Percentiles rank a stretch among this genome's conserved stretches.
phyloP scores from a whole-genome alignment of 2,888 invertebrate genomes.

The Ormyrus rosae region DNA sequence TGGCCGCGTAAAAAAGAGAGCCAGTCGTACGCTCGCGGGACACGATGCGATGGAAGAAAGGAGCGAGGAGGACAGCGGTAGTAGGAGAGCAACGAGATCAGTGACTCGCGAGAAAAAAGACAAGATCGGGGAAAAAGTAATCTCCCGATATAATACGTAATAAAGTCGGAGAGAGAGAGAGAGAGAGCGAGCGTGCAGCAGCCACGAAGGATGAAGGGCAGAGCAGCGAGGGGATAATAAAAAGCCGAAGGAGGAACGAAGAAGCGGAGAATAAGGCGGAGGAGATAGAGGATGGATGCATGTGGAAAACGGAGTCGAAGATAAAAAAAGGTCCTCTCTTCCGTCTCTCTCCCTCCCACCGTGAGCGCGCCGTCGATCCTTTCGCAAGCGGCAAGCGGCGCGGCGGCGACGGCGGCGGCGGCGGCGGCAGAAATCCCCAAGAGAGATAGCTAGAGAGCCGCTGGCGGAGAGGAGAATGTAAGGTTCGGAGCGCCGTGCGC shows the following conservation, averaged over 20 bases:
- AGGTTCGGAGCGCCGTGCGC: constrained; percentile 22
- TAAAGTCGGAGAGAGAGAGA: background rate
- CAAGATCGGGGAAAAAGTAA: constrained; percentile 12
- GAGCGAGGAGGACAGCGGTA: background rate
- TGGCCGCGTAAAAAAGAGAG: background rate
- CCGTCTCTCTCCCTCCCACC: constrained; percentile 28
- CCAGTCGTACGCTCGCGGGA: background rate
- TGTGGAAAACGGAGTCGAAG: constrained; percentile 9
- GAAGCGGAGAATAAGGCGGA: background rate
- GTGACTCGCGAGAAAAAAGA: background rate
- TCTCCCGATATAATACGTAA: background rate
- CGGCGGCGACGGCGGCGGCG: constrained; percentile 9
- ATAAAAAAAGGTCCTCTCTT: constrained; percentile 15
- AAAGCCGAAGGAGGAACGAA: background rate
- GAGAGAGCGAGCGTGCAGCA: background rate
- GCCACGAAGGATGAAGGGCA: constrained; percentile 6
- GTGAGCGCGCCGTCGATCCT: constrained; percentile 33
- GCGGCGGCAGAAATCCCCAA: constrained; percentile 42
- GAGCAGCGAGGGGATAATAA: constrained; percentile 6
- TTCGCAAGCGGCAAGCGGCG: constrained; percentile 38
- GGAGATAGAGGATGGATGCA: constrained; percentile 19
- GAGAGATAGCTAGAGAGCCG: constrained; percentile 31
- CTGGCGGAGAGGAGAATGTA: constrained; percentile 51
- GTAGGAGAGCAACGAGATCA: background rate
- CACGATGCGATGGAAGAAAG: constrained; percentile 4